Conservation (phyloP, 2,888 invertebrate genomes). For the Xylophagus ater region DNA sequence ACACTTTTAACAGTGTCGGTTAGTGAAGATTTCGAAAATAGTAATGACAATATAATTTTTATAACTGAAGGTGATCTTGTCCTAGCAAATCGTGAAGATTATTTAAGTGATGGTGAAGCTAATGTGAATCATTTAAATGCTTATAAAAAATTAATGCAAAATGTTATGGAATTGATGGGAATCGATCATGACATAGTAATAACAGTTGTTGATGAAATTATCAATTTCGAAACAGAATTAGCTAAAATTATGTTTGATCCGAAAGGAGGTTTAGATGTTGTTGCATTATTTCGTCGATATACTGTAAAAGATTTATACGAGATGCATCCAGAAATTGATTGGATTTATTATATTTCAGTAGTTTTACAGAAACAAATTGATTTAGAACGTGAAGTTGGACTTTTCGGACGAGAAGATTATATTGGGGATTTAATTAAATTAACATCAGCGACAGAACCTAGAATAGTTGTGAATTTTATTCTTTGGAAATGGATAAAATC, state of each 20-base stretch:
- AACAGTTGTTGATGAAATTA: constrained; percentile 18
- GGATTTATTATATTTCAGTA: constrained; percentile 17
- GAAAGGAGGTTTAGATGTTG: constrained; percentile 12
- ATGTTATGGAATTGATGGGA: constrained; percentile 23
- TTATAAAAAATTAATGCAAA: constrained; percentile 59
- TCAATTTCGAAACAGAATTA: constrained; percentile 21
- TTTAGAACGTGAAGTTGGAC: constrained; percentile 12
- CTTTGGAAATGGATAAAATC: constrained; percentile 17
- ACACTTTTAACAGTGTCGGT: constrained; percentile 70
- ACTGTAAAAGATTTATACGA: constrained; percentile 13
- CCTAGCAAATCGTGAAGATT: constrained; percentile 60
- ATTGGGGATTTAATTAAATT: constrained; percentile 14
- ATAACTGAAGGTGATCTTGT: constrained; percentile 72
- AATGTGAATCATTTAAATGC: constrained; percentile 47
- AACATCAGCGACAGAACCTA: constrained; percentile 11
- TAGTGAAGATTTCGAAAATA: constrained; percentile 79
- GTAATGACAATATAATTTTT: constrained; percentile 71
- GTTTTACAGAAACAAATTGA: constrained; percentile 13
- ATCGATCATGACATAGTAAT: constrained; percentile 16
- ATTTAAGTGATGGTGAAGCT: constrained; percentile 32
- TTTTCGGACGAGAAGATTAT: constrained; percentile 13
- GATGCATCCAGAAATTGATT: constrained; percentile 16
- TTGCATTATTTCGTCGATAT: constrained; percentile 14
- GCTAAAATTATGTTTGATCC: constrained; percentile 19
- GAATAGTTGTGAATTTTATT: constrained; percentile 19